A percentile compares a stretch with the other conserved stretches of the same genome.
Evolutionary conservation across 1,140 invertebrate genomes (phyloP).

Genomic region (Cataglyphis hispanica): DNA sequence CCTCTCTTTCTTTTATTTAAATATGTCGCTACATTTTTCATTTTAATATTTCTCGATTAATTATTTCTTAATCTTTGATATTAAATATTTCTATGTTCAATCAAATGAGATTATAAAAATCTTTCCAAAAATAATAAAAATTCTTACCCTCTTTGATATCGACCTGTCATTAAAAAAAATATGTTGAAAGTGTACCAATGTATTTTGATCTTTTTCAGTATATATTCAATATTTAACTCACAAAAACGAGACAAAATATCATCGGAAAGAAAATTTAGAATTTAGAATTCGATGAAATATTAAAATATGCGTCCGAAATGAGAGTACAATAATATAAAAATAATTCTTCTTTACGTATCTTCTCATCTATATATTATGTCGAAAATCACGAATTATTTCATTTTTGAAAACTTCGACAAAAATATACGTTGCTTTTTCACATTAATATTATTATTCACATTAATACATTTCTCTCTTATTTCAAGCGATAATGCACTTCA

Average conservation of each 20-base stretch:
- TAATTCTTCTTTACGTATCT: no score
- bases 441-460: neutral
- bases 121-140: neutral
- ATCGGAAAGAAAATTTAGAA: neutral
- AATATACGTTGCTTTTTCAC: neutral
- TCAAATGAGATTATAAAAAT: constrained; percentile 8
- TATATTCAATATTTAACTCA: neutral
- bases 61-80: neutral
- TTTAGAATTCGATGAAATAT: neutral
- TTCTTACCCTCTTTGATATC: neutral
- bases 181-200: neutral
- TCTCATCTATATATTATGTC: neutral
- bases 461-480: neutral
- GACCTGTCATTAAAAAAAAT: neutral
- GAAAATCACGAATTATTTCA: neutral
- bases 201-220: neutral
- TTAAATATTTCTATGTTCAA: neutral
- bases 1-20: neutral
- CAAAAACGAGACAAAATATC: neutral
- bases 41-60: neutral
- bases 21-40: neutral
- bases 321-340: no score
- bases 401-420: neutral
- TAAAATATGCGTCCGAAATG: neutral
- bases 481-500: neutral